Base-by-base conservation (phyloP, 2,113 vertebrate species). In the Oncorhynchus masou region DNA sequence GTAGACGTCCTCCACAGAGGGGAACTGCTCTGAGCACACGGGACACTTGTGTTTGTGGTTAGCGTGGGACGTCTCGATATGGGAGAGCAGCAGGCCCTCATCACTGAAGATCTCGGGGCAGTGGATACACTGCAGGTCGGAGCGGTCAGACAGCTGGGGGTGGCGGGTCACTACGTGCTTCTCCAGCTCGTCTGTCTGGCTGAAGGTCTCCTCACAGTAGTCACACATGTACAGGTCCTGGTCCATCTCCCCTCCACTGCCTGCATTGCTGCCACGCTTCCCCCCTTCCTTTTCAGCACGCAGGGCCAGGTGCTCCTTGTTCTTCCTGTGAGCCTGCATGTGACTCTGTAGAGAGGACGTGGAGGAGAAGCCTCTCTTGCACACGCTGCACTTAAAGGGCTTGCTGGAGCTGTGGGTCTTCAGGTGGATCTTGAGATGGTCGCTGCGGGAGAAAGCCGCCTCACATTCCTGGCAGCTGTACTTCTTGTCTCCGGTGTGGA, bases 331-430 rank as follows among this genome's bases (percentile, higher is more conserved):
- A 68, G 98, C 97, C 91, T 99, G 98, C 98, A 99, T 99, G 93
- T 99, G 98, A 81, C 97, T 97, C 25, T 97, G 96, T 59, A 99
- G 94, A 0, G 97, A 99, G 81, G 96, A 97, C 66, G 97, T 96
- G 1, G 97, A 97, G 66, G 97, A 94, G 90, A 99, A 99, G 34
- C 97, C 98, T 70, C 98, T 93, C 19, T 95, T 95, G 88, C 98
- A 99, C 92, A 99, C 96, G 84, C 96, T 96, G 94, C 98, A 99
- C 91, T 98, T 98, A 89, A 98, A 97, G 91, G 97, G 97, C 94
- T 99, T 99, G 95, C 96, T 96, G 89, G 97, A 96, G 0, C 96
- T 95, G 94, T 99, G 98, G 74, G 98, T 99, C 95, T 99, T 99
- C 92, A 99, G 93, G 92, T 99, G 98, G 88, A 99, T 99, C 92